These are phyloP conservation scores for Strigamia maritima DNA, from an alignment of 2,888 invertebrate species.

Conservation along the genomic window DNA sequence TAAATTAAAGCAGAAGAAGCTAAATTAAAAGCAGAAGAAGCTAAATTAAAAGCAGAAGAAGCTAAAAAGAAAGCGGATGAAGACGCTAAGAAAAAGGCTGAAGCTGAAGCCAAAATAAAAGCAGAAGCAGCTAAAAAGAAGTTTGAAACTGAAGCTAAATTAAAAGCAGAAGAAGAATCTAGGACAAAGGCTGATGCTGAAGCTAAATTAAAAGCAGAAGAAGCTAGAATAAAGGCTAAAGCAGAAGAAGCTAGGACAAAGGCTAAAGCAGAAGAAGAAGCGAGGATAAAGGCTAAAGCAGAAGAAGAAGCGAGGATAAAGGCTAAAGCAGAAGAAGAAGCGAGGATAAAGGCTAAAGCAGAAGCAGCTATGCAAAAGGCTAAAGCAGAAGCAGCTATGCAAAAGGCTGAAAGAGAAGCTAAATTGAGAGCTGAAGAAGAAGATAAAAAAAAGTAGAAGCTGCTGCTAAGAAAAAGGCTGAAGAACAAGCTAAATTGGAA, in stretches of 20 bases:
- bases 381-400: background rate
- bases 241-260: constrained; percentile 39
- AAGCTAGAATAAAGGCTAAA: background rate
- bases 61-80: background rate
- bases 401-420: constrained; percentile 41
- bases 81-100: background rate
- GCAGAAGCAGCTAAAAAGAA: background rate
- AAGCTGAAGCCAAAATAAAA: background rate
- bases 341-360: background rate
- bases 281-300: background rate
- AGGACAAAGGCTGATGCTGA: background rate
- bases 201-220: background rate
- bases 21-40: background rate
- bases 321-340: background rate
- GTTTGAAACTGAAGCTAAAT: background rate
- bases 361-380: background rate
- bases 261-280: background rate
- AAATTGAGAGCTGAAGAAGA: background rate
- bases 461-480: background rate
- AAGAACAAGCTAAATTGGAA: background rate
- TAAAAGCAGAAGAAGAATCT: background rate
- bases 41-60: background rate
- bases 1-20: background rate
- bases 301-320: background rate
- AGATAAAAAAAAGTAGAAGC: background rate